Percentiles rank a stretch among this genome's conserved stretches.
These are phyloP conservation scores for Zootermopsis nevadensis DNA, from an alignment of 2,888 invertebrate species.

Conservation along the genomic window DNA sequence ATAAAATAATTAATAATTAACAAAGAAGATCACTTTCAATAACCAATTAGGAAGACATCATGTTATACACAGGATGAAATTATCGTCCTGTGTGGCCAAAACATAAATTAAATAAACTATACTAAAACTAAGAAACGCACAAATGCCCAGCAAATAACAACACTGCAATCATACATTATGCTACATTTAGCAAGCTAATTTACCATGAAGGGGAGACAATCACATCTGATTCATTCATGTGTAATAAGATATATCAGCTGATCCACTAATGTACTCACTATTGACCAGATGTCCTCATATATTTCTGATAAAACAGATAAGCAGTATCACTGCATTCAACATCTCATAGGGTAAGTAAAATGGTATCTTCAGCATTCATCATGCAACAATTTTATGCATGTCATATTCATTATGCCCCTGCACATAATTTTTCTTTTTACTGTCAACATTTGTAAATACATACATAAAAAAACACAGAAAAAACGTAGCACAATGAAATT, in stretches of 20 bases:
- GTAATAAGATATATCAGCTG: background rate
- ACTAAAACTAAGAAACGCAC: background rate
- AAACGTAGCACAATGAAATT: too few relatives aligned
- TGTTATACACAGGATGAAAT: background rate
- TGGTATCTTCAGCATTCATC: too few relatives aligned
- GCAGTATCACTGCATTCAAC: background rate
- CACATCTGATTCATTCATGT: background rate
- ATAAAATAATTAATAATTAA: too few relatives aligned
- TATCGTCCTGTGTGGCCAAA: background rate
- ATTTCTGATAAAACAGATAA: background rate
- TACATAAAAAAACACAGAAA: too few relatives aligned
- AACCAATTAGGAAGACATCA: too few relatives aligned
- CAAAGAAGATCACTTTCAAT: too few relatives aligned
- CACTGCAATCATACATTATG: background rate
- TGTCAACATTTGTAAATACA: too few relatives aligned
- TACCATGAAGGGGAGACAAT: background rate
- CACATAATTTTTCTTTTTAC: too few relatives aligned
- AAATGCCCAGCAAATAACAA: background rate
- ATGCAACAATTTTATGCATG: too few relatives aligned
- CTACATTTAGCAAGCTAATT: background rate
- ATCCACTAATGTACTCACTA: background rate
- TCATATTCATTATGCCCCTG: too few relatives aligned
- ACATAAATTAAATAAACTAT: background rate
- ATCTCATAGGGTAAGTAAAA: too few relatives aligned
- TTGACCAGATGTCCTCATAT: background rate